Conservation (phyloP, 2,113 vertebrate species). For the Datnioides undecimradiatus region DNA sequence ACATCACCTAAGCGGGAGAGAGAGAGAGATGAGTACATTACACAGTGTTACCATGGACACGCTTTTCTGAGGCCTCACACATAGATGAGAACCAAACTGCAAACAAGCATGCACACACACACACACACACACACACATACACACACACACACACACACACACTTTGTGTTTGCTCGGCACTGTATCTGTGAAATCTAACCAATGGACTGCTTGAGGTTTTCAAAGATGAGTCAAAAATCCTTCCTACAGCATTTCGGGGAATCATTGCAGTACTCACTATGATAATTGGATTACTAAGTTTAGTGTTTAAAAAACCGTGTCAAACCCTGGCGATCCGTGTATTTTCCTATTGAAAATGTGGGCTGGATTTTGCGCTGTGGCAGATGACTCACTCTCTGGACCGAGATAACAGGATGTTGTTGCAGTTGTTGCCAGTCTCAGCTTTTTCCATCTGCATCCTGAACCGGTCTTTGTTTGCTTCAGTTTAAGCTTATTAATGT, state of each 20-base stretch:
- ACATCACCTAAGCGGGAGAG: conserved; percentile 91
- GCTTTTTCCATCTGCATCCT: conserved; percentile 56
- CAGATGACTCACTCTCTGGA: conserved; percentile 66
- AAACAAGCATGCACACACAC: conserved; percentile 8
- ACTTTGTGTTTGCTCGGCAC: conserved; percentile 44
- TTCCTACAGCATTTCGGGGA: conserved; percentile 36
- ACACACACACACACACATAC: conserved; percentile 2
- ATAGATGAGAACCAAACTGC: conserved; percentile 23
- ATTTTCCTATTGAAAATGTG: conserved; percentile 45
- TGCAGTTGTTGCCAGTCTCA: conserved; percentile 55
- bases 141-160: conserved; percentile 9
- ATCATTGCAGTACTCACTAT: conserved; percentile 13
- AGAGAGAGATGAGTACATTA: conserved; percentile 31
- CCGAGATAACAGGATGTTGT: conserved; percentile 63
- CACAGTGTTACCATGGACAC: conserved; percentile 70
- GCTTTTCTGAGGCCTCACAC: conserved; percentile 54
- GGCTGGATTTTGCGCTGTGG: conserved; percentile 52
- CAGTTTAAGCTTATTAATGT: conserved; percentile 67
- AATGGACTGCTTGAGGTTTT: conserved; percentile 42
- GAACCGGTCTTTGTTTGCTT: conserved; percentile 47
- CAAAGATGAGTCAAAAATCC: conserved; percentile 37
- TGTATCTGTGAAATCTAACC: conserved; percentile 42
- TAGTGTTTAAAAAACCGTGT: conserved; percentile 42
- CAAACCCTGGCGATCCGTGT: conserved; percentile 29
- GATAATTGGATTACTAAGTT: conserved; percentile 56